phyloP scores from a whole-genome alignment of 2,888 invertebrate genomes.

The Clitarchus hookeri region DNA sequence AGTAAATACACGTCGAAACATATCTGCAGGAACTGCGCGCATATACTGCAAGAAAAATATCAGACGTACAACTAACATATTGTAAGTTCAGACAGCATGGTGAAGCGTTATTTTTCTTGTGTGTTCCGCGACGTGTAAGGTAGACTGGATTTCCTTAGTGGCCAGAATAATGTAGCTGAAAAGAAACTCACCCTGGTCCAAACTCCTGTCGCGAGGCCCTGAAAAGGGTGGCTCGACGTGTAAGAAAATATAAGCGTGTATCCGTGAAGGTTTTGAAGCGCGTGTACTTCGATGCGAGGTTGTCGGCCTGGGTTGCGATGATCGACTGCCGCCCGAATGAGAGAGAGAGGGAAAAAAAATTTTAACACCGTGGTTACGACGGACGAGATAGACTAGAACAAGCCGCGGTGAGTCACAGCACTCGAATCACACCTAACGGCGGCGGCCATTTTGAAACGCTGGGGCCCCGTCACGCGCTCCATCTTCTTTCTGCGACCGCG shows the following conservation, averaged over 20 bases:
- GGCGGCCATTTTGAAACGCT: constrained; percentile 20
- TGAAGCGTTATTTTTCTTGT: too few species aligned
- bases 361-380: background rate
- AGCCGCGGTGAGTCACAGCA: background rate
- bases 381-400: background rate
- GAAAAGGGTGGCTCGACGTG: background rate
- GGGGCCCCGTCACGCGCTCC: background rate
- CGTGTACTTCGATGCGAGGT: background rate
- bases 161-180: too few species aligned
- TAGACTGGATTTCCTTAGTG: too few species aligned
- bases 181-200: background rate
- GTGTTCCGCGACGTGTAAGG: too few species aligned
- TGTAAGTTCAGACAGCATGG: too few species aligned
- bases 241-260: background rate
- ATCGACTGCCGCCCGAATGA: background rate
- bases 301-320: background rate
- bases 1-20: background rate
- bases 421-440: background rate
- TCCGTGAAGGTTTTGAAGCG: background rate
- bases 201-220: background rate
- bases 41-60: too few species aligned
- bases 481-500: constrained; percentile 7
- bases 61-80: too few species aligned
- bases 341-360: background rate
- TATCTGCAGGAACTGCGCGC: too few species aligned